Evolutionary conservation across 1,140 invertebrate species (phyloP).

Genomic region (Globodera rostochiensis): DNA sequence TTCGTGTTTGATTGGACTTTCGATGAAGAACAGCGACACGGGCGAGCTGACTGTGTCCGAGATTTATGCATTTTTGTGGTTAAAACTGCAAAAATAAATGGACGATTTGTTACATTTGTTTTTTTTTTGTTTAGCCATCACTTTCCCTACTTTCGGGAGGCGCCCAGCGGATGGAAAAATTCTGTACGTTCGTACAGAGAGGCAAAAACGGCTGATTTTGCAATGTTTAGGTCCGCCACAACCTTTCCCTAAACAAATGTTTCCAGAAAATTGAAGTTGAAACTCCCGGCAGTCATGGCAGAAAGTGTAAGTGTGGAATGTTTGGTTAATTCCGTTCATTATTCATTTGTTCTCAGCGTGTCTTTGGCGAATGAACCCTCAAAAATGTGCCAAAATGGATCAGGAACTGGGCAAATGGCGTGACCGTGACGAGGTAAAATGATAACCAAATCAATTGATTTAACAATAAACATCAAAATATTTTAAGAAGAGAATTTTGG

Average conservation of each 20-base stretch:
- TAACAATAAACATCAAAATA: background rate
- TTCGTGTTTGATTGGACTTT: conserved; percentile 94
- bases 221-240: conserved; percentile 66
- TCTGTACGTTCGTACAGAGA: conserved; percentile 58
- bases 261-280: conserved; percentile 71
- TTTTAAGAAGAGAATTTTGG: conserved; percentile 27
- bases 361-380: conserved; percentile 46
- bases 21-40: conserved; percentile 88
- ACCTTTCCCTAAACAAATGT: conserved; percentile 71
- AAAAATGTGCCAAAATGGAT: conserved; percentile 47
- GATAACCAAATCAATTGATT: background rate
- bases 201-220: no score
- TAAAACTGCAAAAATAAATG: conserved; percentile 67
- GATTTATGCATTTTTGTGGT: conserved; percentile 98
- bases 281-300: conserved; percentile 52
- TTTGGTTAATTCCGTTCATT: background rate
- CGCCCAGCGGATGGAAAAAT: conserved; percentile 72
- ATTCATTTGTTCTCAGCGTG: conserved; percentile 26
- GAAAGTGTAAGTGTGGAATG: conserved; percentile 24
- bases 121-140: conserved; percentile 56
- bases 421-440: conserved; percentile 37
- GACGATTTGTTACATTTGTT: conserved; percentile 11
- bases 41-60: conserved; percentile 93
- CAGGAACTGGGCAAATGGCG: conserved; percentile 50
- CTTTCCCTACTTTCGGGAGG: conserved; percentile 71